Evolutionary conservation across 2,888 invertebrate species (phyloP), one percentile per base, ranked within the genome.

Genomic region (Aporophyla nigra): DNA sequence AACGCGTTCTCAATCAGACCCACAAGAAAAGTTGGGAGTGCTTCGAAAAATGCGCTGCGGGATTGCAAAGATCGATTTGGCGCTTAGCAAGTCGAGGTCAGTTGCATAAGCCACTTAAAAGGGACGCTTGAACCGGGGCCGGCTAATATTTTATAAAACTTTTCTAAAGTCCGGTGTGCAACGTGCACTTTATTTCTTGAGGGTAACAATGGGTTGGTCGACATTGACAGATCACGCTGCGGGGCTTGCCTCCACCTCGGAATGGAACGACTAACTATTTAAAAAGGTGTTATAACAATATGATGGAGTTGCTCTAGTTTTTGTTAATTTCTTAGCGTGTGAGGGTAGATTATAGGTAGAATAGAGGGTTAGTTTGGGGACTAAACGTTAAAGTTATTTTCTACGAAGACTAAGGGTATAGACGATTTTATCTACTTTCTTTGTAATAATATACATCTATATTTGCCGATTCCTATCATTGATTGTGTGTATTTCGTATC

Each of bases 161-260:
- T 93, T 86, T 88, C 89, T 80, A 83, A 87, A 89, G 91, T 92
- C 91, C 89, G 78, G 80, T 78, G 88, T 85, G 90, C 90, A 90
- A 88, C 84, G 89, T 93, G 93, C 93, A 91, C 92, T 93, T 92
- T 91, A 93, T 94, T 94, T 92, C 90, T 90, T 86, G 86, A 89
- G 88, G 91, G 90, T 94, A 95, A 95, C 95, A 95, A 95, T 94
- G 93, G 90, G 90, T 86, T 75, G 77, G 83, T 83, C 83, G 95
- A 95, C 95, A 90, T 93, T 95, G 95, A 95, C 92, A 88, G 94
- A 95, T 95, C 91, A 91, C 90, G 74, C 43, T 72, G 76, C 63
- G 75, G 70, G 33, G 68, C 66, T 82, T 53, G 74, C 82, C 68
- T 75, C 73, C 85, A 84, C 84, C 87, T 84, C 76, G 65, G 69